Conservation (phyloP, 2,888 invertebrate genomes). For the Drosophila neotestacea region DNA sequence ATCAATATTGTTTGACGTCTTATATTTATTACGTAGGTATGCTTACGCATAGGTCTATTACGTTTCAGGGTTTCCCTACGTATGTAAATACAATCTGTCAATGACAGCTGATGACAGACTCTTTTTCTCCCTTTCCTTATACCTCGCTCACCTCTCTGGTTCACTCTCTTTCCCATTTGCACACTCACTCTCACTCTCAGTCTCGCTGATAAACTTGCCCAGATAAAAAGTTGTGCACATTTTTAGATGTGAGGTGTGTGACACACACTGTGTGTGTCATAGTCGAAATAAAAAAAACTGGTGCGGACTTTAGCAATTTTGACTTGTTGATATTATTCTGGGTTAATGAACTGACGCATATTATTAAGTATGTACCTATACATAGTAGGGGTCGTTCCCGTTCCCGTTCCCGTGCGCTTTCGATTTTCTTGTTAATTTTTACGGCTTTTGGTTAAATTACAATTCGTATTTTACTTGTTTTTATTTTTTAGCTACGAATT, state of each 20-base stretch:
- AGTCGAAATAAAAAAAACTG: slow-evolving; percentile 3
- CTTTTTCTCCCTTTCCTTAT: not conserved
- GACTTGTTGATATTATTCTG: slow-evolving; percentile 41
- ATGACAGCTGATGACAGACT: slow-evolving; percentile 4
- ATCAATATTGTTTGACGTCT: not conserved
- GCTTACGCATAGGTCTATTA: not conserved
- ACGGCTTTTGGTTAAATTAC: slow-evolving; percentile 24
- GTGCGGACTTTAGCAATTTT: slow-evolving; percentile 32
- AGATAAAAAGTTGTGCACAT: slow-evolving; percentile 19
- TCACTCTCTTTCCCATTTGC: not conserved
- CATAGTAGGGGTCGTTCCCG: slow-evolving; percentile 27
- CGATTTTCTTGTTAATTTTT: slow-evolving; percentile 9
- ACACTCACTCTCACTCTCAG: not conserved
- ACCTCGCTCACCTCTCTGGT: not conserved
- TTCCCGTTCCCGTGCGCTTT: slow-evolving; percentile 3
- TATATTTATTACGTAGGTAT: not conserved
- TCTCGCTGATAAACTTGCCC: slow-evolving; percentile 5
- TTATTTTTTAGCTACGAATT: slow-evolving; percentile 4
- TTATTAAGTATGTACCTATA: slow-evolving; percentile 9
- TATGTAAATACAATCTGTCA: not conserved
- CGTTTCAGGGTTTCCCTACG: slow-evolving; percentile 10
- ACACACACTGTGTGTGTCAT: slow-evolving; percentile 26
- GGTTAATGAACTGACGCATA: slow-evolving; percentile 60
- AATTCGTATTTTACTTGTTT: slow-evolving; percentile 26
- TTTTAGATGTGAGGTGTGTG: slow-evolving; percentile 25